Evolutionary conservation across 2,888 invertebrate genomes (phyloP), one percentile per base, ranked within the genome.

Genomic region (Drosophila monieri): DNA sequence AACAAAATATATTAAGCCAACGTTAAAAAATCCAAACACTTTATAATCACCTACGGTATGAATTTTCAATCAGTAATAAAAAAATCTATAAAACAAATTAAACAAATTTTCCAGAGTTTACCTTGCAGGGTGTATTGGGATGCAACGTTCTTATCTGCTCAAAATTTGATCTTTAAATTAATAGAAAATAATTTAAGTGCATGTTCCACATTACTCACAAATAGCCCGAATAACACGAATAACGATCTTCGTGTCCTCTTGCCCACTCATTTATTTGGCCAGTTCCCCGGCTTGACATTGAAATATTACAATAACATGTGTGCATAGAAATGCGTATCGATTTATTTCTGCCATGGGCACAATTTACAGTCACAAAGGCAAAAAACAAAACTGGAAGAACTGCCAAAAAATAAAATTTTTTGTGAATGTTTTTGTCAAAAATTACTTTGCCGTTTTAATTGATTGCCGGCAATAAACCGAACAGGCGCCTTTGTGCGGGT

Each of bases 381-480:
- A 32, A 27, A 39, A 39, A 27, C 8, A n/a, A 21, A 21, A 43
- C 43, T 10, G 21, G 21, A 43, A 21, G 18, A 18, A n/a, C 14
- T 56, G 30, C 10, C 32, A 56, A 68, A 71, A 85, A 81, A 85
- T 85, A 76, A 85, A 87, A 81, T 85, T 85, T 73, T 81, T 83
- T 85, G 88, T 60, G 83, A 81, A 85, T 81, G 88, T 76, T 83
- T 83, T 88, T 83, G 88, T 83, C 88, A 88, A 88, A 83, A 83
- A 83, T 83, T 88, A 83, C 86, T 83, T 73, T 88, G 83, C 79
- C 79, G 83, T 83, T 83, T 83, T 83, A 83, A 83, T 83, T 88
- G 81, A 83, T 83, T 85, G 85, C 88, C 67, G 79, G 81, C 88
- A 83, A 83, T 83, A 83, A 83, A 85, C 83, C 78, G 85, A 81